Percentiles rank a stretch among this genome's conserved stretches.
These are phyloP conservation scores for Eufriesea mexicana DNA, from an alignment of 1,140 invertebrate species.

Conservation along the genomic window DNA sequence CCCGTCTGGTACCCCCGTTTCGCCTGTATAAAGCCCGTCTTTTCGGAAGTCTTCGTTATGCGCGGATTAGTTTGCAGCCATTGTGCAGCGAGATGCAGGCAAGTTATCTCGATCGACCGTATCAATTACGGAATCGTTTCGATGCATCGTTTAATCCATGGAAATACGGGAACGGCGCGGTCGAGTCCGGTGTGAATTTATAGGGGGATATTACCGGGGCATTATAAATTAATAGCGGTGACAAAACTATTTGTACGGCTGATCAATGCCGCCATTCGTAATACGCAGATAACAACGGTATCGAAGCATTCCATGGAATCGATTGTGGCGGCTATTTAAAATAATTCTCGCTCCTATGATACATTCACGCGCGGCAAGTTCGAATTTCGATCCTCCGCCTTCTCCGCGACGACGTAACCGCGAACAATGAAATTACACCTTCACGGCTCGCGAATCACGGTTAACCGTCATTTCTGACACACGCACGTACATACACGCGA, in stretches of 20 bases:
- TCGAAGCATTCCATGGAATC: neutral
- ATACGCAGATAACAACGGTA: slow-evolving; percentile 27
- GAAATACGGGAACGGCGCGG: neutral
- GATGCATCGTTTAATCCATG: slow-evolving; percentile 17
- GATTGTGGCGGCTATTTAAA: slow-evolving; percentile 23
- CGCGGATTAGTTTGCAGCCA: neutral
- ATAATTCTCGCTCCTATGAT: slow-evolving; percentile 2
- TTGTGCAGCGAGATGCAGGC: neutral
- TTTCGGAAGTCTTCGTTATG: neutral
- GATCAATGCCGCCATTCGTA: slow-evolving; percentile 37
- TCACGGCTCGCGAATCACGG: neutral
- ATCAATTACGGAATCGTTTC: slow-evolving; percentile 11
- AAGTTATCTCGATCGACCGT: neutral
- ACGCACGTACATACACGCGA: too few species aligned
- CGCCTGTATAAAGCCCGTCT: too few species aligned
- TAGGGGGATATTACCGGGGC: slow-evolving; percentile 27
- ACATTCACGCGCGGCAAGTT: neutral
- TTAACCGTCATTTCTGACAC: neutral
- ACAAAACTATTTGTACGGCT: slow-evolving; percentile 45
- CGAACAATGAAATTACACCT: neutral
- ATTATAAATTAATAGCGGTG: slow-evolving; percentile 46
- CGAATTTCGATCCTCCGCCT: neutral
- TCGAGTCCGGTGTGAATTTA: slow-evolving; percentile 4
- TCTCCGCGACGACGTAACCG: neutral
- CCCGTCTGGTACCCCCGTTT: too few species aligned